phyloP scores from a whole-genome alignment of 2,888 invertebrate genomes.

The Tetrapedia diversipes region DNA sequence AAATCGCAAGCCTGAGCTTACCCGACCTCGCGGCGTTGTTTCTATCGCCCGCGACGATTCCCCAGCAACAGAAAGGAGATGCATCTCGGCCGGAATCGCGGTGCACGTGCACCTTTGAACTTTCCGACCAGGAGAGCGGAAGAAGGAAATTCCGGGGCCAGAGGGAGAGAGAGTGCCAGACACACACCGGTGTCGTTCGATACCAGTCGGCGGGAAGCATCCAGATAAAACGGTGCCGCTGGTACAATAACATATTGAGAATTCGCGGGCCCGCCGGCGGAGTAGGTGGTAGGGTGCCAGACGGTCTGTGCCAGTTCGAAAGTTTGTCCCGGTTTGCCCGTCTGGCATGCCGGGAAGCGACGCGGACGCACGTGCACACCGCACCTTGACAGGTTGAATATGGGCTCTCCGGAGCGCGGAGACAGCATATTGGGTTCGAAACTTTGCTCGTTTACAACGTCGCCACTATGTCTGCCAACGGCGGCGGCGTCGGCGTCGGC shows the following conservation, averaged over 20 bases:
- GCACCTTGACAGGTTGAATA: constrained; percentile 75
- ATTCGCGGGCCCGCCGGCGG: constrained; percentile 62
- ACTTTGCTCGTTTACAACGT: constrained; percentile 75
- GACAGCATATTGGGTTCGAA: constrained; percentile 74
- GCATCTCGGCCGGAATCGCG: constrained; percentile 28
- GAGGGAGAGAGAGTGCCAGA: constrained; percentile 31
- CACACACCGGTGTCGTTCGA: constrained; percentile 46
- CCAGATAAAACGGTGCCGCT: constrained; percentile 64
- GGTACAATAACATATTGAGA: constrained; percentile 69
- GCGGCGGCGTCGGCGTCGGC: constrained; percentile 10
- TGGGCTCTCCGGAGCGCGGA: constrained; percentile 67
- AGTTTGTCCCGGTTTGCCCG: constrained; percentile 81
- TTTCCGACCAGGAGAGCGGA: constrained; percentile 26
- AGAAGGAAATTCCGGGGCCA: constrained; percentile 57
- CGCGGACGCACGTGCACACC: constrained; percentile 66
- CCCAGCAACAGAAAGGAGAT: constrained; percentile 18
- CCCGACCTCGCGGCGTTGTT: too few relatives aligned
- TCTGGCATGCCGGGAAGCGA: constrained; percentile 71
- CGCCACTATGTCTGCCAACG: constrained; percentile 61
- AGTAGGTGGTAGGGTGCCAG: constrained; percentile 74
- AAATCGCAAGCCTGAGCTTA: too few relatives aligned
- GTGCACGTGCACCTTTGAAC: constrained; percentile 44
- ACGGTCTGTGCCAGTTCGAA: constrained; percentile 81
- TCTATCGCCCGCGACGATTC: too few relatives aligned
- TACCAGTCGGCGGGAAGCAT: constrained; percentile 46